Base-by-base conservation (phyloP, 2,888 invertebrate species). In the Dusona sp. region DNA sequence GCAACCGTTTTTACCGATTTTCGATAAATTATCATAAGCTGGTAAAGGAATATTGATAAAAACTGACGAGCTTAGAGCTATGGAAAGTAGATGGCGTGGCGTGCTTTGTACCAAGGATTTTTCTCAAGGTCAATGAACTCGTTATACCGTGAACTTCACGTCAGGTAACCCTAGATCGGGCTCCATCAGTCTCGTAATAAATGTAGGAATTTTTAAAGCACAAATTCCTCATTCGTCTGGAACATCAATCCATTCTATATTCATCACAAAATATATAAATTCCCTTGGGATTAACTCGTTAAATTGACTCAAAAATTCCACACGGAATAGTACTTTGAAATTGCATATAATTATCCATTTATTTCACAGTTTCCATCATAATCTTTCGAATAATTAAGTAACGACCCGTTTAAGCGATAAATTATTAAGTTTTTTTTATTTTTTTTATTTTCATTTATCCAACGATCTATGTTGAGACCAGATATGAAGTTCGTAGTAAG, bases 61-160 rank as follows among this genome's bases (percentile, higher is more conserved):
- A 33, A 67, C 8, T 4, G 22, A 54, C 13, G 9, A 77, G 78
- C 70, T 81, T 75, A 38, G n/a, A 51, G 9, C 29, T 64, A n/a
- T 36, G 7, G 1, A 8, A 16, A 6, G 8, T 54, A 81, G 86
- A 84, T 61, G 29, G 65, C 81, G 54, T 25, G 1, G 9, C 3
- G 25, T 51, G 64, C 13, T 83, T 77, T 6, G 42, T 77, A 77
- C 67, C 48, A 77, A 42, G 25, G 29, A 72, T 61, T 19, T 45
- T 25, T 33, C 64, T 36, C 8, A 45, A 81, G 86, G 73, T 84
- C 84, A 84, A 70, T 57, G 78, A 86, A 82, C 86, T 84, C 64
- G 70, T 57, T 57, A 70, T 42, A 70, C 54, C 54, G 68, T 61
- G 36, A 61, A 75, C 45, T 51, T 81, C 78, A 45, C 38, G 61